phyloP scores from a whole-genome alignment of 1,140 invertebrate species.

The Parapsyche elsis region DNA sequence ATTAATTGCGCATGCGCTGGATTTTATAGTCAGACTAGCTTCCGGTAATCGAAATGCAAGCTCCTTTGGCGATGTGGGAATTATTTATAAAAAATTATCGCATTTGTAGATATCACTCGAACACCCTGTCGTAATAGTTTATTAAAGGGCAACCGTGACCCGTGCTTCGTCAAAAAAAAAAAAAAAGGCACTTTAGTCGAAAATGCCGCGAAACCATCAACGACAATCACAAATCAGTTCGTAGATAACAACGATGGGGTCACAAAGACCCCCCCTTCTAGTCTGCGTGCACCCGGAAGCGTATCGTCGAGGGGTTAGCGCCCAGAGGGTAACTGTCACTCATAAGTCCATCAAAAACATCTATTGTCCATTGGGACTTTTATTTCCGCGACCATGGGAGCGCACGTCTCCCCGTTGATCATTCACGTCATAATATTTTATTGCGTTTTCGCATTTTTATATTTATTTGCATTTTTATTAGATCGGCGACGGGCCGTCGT shows the following conservation, averaged over 20 bases:
- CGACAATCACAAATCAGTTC: conserved; percentile 2
- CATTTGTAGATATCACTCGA: no score
- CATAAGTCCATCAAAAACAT: conserved; percentile 53
- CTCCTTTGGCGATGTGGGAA: no score
- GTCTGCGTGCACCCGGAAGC: conserved; percentile 25
- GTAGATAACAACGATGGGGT: neutral
- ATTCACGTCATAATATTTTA: conserved; percentile 56
- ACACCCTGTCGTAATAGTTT: no score
- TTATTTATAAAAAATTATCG: no score
- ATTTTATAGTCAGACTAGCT: conserved; percentile 43
- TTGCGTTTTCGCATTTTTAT: conserved; percentile 54
- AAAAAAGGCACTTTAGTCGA: no score
- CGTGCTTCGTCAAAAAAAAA: no score
- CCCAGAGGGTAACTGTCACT: conserved; percentile 49
- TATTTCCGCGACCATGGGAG: conserved; percentile 46
- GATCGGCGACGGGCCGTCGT: conserved; percentile 43
- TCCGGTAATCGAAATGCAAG: conserved; percentile 25
- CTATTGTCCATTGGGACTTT: conserved; percentile 49
- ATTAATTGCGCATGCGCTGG: conserved; percentile 50
- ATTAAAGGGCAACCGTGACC: no score
- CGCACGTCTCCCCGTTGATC: conserved; percentile 37
- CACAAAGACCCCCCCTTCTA: neutral
- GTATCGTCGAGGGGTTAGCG: conserved; percentile 39
- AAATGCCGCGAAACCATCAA: neutral
- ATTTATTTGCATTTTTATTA: conserved; percentile 57